Evolutionary conservation across 64 coral and sea anemone species (phyloP).

Genomic region (Dendronephthya gigantea): DNA sequence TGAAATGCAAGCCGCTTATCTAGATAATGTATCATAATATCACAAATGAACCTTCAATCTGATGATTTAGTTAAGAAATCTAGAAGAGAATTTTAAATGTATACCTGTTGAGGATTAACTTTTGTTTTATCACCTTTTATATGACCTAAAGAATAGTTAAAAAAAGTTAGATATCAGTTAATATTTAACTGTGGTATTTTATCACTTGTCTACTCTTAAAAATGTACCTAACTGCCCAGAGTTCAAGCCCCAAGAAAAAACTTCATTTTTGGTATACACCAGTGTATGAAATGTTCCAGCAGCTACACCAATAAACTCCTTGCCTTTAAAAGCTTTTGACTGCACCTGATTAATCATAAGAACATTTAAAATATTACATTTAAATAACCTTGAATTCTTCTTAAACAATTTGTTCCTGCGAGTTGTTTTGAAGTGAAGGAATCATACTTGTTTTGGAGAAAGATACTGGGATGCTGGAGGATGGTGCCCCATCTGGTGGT

Average conservation of each 20-base stretch:
- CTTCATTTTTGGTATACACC: slow-evolving; percentile 53
- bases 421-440: too few relatives aligned
- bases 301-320: slow-evolving; percentile 50
- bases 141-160: slow-evolving; percentile 49
- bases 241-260: slow-evolving; percentile 84
- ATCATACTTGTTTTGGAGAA: slow-evolving; percentile 54
- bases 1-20: slow-evolving; percentile 58
- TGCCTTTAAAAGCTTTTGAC: slow-evolving; percentile 60
- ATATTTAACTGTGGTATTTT: too few relatives aligned
- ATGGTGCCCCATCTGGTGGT: slow-evolving; percentile 70
- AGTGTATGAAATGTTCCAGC: slow-evolving; percentile 81
- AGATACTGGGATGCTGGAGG: slow-evolving; percentile 48
- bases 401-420: too few relatives aligned
- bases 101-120: slow-evolving; percentile 68
- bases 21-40: too few relatives aligned
- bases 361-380: background rate
- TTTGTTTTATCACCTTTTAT: slow-evolving; percentile 58
- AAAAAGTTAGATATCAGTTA: too few relatives aligned
- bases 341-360: slow-evolving; percentile 22
- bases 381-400: too few relatives aligned
- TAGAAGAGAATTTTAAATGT: too few relatives aligned
- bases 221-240: slow-evolving; percentile 66
- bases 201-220: too few relatives aligned
- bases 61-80: too few relatives aligned
- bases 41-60: too few relatives aligned